Evolutionary conservation across 2,113 vertebrate genomes (phyloP).

Genomic region (Solenodon paradoxus): DNA sequence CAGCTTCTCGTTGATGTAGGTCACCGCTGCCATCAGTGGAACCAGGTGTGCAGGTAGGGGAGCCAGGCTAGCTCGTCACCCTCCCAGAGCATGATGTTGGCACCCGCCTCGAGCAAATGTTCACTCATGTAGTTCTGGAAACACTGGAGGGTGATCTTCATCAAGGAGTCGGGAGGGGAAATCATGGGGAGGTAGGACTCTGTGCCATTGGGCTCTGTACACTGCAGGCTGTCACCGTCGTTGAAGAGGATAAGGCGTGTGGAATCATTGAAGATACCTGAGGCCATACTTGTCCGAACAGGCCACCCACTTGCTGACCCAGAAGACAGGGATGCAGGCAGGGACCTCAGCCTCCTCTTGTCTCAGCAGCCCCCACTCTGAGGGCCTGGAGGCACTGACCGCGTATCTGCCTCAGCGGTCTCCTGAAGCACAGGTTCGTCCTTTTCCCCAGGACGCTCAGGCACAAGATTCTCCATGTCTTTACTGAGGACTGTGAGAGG

Average conservation of each 20-base stretch:
- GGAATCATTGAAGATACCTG: conserved; percentile 98
- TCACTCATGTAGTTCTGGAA: conserved; percentile 99
- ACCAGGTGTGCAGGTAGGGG: conserved; percentile 95
- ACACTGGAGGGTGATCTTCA: conserved; percentile 96
- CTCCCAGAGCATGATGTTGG: conserved; percentile 94
- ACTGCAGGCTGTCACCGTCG: conserved; percentile 95
- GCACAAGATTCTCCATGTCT: conserved; percentile 80
- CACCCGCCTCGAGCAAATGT: conserved; percentile 95
- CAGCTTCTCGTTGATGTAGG: conserved; percentile 96
- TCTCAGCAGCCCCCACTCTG: conserved; percentile 83
- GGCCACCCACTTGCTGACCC: conserved; percentile 99
- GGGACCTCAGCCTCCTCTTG: conserved; percentile 98
- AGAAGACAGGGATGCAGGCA: conserved; percentile 97
- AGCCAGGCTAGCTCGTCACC: conserved; percentile 95
- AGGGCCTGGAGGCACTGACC: conserved; percentile 88
- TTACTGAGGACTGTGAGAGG: conserved; percentile 90
- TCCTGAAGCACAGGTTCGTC: conserved; percentile 83
- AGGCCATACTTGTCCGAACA: conserved; percentile 98
- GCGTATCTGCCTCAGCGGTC: conserved; percentile 85
- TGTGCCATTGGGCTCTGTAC: conserved; percentile 89
- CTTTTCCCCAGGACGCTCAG: conserved; percentile 82
- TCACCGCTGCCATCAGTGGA: conserved; percentile 95
- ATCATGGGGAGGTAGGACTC: conserved; percentile 93
- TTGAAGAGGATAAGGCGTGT: conserved; percentile 96
- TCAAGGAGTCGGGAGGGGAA: conserved; percentile 86